Percentiles rank a stretch among this genome's conserved stretches.
Conservation (phyloP, 2,888 invertebrate species). For the Dolichomitus sp. region DNA sequence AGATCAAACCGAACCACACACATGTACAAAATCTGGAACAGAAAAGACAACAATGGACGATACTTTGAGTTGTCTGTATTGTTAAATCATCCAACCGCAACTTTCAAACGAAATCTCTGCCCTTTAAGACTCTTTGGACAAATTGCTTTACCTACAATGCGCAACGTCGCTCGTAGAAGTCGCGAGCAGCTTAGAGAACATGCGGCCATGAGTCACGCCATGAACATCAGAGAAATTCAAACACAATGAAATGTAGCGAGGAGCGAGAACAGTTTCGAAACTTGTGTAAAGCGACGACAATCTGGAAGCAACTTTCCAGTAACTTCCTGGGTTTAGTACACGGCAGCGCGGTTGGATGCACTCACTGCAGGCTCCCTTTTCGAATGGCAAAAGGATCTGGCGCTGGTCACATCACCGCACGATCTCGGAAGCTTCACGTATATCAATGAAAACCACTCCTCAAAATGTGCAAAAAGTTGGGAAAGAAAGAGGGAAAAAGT, state of each 20-base stretch:
- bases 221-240: constrained; percentile 34
- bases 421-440: constrained; percentile 7
- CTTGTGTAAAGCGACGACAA: constrained; percentile 52
- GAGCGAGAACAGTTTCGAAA: constrained; percentile 60
- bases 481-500: background rate
- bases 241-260: constrained; percentile 25
- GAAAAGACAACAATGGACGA: background rate
- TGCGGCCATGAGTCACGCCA: constrained; percentile 11
- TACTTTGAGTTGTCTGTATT: background rate
- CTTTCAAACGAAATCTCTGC: constrained; percentile 38
- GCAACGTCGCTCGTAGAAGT: constrained; percentile 37
- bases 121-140: constrained; percentile 54
- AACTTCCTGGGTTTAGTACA: constrained; percentile 38
- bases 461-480: background rate
- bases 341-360: constrained; percentile 36
- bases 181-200: constrained; percentile 43
- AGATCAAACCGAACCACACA: constrained; percentile 3
- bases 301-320: constrained; percentile 61
- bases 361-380: constrained; percentile 17
- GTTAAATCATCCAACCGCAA: constrained; percentile 10
- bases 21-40: background rate
- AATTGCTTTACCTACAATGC: constrained; percentile 44
- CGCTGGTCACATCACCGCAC: background rate
- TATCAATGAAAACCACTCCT: constrained; percentile 20
- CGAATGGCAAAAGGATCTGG: constrained; percentile 14